Base-by-base conservation (phyloP, 2,797 vertebrate genomes). In the Ptychadena robeensis region DNA sequence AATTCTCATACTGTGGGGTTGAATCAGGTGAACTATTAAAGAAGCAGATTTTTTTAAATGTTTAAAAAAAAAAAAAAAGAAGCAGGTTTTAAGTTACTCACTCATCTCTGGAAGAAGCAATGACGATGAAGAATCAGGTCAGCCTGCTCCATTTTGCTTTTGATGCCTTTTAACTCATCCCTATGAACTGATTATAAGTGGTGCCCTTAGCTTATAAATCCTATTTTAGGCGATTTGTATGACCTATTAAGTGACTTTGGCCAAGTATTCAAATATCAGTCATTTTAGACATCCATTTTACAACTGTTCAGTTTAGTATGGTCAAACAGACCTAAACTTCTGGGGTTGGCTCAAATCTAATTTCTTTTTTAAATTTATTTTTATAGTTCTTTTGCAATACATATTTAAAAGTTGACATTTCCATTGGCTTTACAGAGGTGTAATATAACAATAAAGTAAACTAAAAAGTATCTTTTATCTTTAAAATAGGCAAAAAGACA, bases 111-210 rank as follows among this genome's bases (percentile, higher is more conserved):
- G 12, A 67, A 75, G 40, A 11, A 57, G 1, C 28, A 71, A 28
- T 71, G 30, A 44, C 15, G 14, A 67, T 40, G 67, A 38, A 35
- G n/a, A 70, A 35, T 70, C 38, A 53, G 35, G n/a, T 28, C 59
- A 61, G 59, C 10, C 2, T 61, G 59, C 59, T 61, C 25, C 59
- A 28, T 12, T 27, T 61, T 61, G 59, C 59, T 9, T 61, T 22
- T 57, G 3, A 57, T n/a, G 18, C 18, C 7, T 57, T 61, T 61
- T 61, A 28, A 25, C 10, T 61, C 59, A 61, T 61, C n/a, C n/a
- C 59, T 25, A 25, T 28, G 11, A 61, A 61, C 27, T 28, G 27
- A 61, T 25, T 25, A 28, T 25, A 61, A 61, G 59, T 61, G 59
- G 59, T 25, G 3, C 11, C 59, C 11, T 28, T 27, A 61, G 59